Percentiles rank a stretch among this genome's conserved stretches.
Conservation (phyloP, 2,888 invertebrate species). For the Chrysomela aeneicollis region DNA sequence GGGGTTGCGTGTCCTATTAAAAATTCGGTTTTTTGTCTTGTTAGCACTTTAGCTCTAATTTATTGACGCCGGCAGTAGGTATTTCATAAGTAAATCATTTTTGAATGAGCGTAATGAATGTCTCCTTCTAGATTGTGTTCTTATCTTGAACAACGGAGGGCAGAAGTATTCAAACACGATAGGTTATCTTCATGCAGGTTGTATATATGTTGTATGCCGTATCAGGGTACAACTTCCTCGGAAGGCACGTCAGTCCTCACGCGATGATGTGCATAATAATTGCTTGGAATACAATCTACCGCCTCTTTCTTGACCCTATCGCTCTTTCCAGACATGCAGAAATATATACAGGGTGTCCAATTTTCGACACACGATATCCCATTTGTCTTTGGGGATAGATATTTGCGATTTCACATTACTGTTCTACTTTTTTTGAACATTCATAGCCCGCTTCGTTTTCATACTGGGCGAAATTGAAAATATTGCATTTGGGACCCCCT, state of each 20-base stretch:
- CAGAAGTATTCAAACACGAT: conserved; percentile 34
- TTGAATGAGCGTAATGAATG: conserved; percentile 29
- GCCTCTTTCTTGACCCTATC: conserved; percentile 23
- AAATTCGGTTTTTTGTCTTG: conserved; percentile 43
- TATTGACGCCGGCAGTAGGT: conserved; percentile 38
- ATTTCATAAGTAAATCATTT: conserved; percentile 34
- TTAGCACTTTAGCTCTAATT: conserved; percentile 45
- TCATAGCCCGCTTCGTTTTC: too few relatives aligned
- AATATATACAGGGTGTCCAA: too few relatives aligned
- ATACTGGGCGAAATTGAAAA: too few relatives aligned
- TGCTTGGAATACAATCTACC: conserved; percentile 37
- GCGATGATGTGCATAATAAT: conserved; percentile 62
- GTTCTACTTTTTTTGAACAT: too few relatives aligned
- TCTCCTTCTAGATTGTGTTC: conserved; percentile 29
- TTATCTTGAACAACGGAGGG: conserved; percentile 29
- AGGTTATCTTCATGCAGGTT: conserved; percentile 39
- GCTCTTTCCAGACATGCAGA: conserved; percentile 3
- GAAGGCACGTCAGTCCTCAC: conserved; percentile 53
- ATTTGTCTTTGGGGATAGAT: too few relatives aligned
- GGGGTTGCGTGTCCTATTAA: conserved; percentile 41
- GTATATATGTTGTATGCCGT: conserved; percentile 42
- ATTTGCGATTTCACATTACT: too few relatives aligned
- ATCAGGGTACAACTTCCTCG: conserved; percentile 58
- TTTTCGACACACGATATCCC: too few relatives aligned
- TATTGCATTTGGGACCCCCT: too few relatives aligned